phyloP scores from a whole-genome alignment of 2,888 invertebrate genomes.

The Andricus quercusramuli region DNA sequence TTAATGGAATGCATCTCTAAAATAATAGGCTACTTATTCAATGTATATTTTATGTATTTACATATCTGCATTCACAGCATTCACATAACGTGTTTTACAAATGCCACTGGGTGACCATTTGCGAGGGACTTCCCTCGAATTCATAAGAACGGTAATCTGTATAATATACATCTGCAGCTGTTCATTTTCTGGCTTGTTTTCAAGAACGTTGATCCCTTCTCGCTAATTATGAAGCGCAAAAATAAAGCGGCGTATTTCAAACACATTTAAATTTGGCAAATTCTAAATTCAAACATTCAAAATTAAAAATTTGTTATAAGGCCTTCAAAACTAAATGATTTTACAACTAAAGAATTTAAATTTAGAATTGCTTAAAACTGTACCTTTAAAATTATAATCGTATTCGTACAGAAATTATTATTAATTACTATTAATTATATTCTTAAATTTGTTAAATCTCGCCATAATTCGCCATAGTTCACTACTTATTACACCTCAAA shows the following conservation, averaged over 20 bases:
- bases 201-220: conserved; percentile 35
- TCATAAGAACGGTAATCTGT: conserved; percentile 13
- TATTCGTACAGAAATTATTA: too few species aligned
- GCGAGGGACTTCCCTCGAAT: conserved; percentile 22
- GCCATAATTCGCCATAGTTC: too few species aligned
- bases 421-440: too few species aligned
- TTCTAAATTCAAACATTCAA: too few species aligned
- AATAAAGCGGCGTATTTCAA: not conserved
- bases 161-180: conserved; percentile 30
- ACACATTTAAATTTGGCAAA: not conserved
- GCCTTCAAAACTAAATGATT: too few species aligned
- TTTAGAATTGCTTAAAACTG: too few species aligned
- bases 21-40: not conserved
- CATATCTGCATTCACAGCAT: conserved; percentile 2
- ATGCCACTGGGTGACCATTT: conserved; percentile 6
- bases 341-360: too few species aligned
- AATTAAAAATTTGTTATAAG: too few species aligned
- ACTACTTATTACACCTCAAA: too few species aligned
- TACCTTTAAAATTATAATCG: too few species aligned
- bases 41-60: not conserved
- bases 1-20: too few species aligned
- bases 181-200: conserved; percentile 28
- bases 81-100: not conserved
- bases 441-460: too few species aligned
- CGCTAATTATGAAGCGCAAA: conserved; percentile 3